A percentile compares a stretch with the other conserved stretches of the same genome.
Evolutionary conservation across 2,888 invertebrate genomes (phyloP).

Genomic region (Cylloceria caligata): DNA sequence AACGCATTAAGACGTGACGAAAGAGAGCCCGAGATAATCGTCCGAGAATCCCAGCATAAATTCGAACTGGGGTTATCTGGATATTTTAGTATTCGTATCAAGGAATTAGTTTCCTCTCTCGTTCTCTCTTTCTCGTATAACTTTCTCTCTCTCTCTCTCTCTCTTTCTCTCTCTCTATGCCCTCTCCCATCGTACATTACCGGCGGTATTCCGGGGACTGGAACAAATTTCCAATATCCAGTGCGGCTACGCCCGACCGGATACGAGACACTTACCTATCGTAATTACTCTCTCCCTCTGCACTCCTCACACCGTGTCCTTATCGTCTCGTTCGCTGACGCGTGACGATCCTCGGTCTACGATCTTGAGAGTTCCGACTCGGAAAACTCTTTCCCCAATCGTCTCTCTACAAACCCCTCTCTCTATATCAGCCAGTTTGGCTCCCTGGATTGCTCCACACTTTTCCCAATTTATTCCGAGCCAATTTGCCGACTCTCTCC

Average conservation of each 20-base stretch:
- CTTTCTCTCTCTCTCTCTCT: constrained; percentile 37
- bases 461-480: constrained; percentile 66
- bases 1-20: constrained; percentile 70
- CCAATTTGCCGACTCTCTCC: constrained; percentile 61
- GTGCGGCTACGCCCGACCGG: constrained; percentile 72
- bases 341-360: constrained; percentile 55
- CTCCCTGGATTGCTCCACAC: constrained; percentile 62
- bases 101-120: constrained; percentile 68
- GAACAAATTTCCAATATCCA: constrained; percentile 77
- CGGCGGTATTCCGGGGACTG: constrained; percentile 62
- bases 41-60: constrained; percentile 59
- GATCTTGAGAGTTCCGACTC: constrained; percentile 50
- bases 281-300: constrained; percentile 65
- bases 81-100: constrained; percentile 73
- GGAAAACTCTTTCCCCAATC: constrained; percentile 64
- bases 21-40: constrained; percentile 69
- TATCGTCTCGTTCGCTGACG: constrained; percentile 65
- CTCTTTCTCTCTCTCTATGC: constrained; percentile 36
- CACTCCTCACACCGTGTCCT: constrained; percentile 59
- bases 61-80: constrained; percentile 67
- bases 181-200: constrained; percentile 34
- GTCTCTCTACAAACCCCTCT: constrained; percentile 44
- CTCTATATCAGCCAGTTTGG: constrained; percentile 50
- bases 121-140: constrained; percentile 25
- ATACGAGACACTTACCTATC: constrained; percentile 70